Evolutionary conservation across 1,140 invertebrate genomes (phyloP).

Genomic region (Drosophila bocki): DNA sequence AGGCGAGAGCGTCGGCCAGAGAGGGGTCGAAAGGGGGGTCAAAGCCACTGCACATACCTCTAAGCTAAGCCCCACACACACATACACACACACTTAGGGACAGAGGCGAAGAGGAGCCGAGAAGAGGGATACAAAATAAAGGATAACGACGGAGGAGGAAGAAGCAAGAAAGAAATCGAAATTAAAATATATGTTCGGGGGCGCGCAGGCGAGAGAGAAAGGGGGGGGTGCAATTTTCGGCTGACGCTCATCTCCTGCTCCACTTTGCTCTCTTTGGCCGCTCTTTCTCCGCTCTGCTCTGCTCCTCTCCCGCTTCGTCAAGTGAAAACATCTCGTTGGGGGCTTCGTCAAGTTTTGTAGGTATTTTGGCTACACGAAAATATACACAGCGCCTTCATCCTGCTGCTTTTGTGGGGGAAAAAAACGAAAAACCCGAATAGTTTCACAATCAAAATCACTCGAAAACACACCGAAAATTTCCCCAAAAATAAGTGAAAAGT

Average conservation of each 20-base stretch:
- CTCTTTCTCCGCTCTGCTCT: conserved; percentile 27
- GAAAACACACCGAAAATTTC: conserved; percentile 29
- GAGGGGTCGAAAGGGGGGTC: conserved; percentile 14
- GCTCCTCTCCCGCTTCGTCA: conserved; percentile 57
- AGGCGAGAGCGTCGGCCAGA: background rate
- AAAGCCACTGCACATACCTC: conserved; percentile 63
- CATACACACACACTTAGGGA: conserved; percentile 7
- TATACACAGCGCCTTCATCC: conserved; percentile 67
- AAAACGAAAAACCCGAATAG: conserved; percentile 40
- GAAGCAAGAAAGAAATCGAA: conserved; percentile 82
- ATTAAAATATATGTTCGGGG: conserved; percentile 76
- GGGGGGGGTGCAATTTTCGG: conserved; percentile 65
- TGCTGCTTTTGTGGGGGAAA: conserved; percentile 45
- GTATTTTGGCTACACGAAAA: conserved; percentile 77
- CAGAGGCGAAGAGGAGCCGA: conserved; percentile 14
- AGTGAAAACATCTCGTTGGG: conserved; percentile 77
- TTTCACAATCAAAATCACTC: conserved; percentile 9
- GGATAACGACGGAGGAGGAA: conserved; percentile 74
- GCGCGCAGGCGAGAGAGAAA: conserved; percentile 34
- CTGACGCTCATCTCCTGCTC: conserved; percentile 70
- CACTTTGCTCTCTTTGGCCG: conserved; percentile 46
- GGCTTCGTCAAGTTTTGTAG: conserved; percentile 79
- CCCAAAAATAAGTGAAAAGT: conserved; percentile 19
- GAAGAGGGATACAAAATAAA: conserved; percentile 73
- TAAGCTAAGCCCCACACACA: conserved; percentile 53